Evolutionary conservation across 2,888 invertebrate species (phyloP).

Genomic region (Philaethria dido): DNA sequence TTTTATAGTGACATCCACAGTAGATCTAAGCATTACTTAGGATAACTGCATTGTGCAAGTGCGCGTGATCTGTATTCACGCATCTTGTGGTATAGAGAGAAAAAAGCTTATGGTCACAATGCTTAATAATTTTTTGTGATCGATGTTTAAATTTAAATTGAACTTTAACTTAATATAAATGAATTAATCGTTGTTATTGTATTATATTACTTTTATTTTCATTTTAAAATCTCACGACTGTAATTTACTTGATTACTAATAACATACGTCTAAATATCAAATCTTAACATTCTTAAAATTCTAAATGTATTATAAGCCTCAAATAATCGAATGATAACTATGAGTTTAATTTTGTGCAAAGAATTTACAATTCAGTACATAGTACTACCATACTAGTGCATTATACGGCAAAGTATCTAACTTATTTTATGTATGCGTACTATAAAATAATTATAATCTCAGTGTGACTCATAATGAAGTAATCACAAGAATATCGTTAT

Average conservation of each 20-base stretch:
- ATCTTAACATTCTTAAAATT: no score
- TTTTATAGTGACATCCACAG: no score
- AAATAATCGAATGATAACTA: background rate
- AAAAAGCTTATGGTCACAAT: background rate
- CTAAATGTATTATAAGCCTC: no score
- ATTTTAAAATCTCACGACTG: no score
- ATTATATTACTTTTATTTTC: no score
- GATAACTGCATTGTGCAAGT: background rate
- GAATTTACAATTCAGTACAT: background rate
- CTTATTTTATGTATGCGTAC: background rate
- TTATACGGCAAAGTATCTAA: background rate
- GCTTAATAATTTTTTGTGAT: no score
- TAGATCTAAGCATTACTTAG: background rate
- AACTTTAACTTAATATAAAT: no score
- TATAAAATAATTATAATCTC: background rate
- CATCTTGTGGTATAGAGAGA: background rate
- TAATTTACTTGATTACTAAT: no score
- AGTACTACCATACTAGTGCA: background rate
- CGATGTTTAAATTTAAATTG: no score
- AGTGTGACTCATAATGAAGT: background rate
- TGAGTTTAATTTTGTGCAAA: background rate
- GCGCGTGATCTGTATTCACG: conserved; percentile 12
- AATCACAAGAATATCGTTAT: background rate
- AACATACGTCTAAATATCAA: no score
- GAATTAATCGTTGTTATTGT: no score